phyloP scores from a whole-genome alignment of 2,888 invertebrate species.

The Eurois occulta region DNA sequence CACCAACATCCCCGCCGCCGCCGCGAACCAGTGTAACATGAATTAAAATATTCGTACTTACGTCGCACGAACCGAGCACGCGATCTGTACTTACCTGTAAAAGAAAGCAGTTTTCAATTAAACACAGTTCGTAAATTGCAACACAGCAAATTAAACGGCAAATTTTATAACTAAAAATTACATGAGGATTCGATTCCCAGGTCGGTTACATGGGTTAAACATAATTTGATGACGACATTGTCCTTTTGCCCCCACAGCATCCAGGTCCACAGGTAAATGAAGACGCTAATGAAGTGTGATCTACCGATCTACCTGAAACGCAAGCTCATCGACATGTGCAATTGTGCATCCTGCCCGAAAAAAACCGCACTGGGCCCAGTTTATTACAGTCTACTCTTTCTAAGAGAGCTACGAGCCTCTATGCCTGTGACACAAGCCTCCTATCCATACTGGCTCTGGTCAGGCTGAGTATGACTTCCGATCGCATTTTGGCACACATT shows the following conservation, averaged over 20 bases:
- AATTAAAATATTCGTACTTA: conserved; percentile 55
- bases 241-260: too few relatives aligned
- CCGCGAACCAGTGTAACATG: conserved; percentile 9
- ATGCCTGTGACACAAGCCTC: neutral
- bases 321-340: too few relatives aligned
- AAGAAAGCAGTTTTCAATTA: conserved; percentile 57
- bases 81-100: conserved; percentile 69
- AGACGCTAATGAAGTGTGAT: too few relatives aligned
- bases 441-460: neutral
- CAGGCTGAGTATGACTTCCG: neutral
- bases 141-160: neutral
- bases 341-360: too few relatives aligned
- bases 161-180: conserved; percentile 8
- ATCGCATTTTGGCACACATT: neutral
- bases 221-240: too few relatives aligned
- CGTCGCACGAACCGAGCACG: conserved; percentile 39
- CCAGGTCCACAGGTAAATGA: too few relatives aligned
- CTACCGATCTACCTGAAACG: too few relatives aligned
- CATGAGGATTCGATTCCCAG: neutral
- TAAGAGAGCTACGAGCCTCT: neutral
- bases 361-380: neutral
- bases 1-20: neutral
- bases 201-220: neutral
- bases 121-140: conserved; percentile 19
- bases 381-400: neutral